Evolutionary conservation across 2,888 invertebrate genomes (phyloP), one percentile per base, ranked within the genome.

Genomic region (Nemotelus pantherinus): DNA sequence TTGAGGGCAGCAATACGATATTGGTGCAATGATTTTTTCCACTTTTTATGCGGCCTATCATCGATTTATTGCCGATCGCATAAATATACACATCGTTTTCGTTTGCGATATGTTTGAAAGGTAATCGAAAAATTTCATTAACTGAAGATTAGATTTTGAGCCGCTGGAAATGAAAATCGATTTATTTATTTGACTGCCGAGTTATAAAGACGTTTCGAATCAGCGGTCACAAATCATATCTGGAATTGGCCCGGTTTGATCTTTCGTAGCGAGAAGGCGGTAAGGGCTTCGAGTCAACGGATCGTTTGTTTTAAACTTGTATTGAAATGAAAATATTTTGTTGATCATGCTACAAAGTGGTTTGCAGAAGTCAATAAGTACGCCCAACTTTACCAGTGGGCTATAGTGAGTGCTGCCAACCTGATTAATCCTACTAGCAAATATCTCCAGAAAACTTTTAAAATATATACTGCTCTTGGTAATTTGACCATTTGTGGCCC

Each of bases 111-210:
- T 48, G 48, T 74, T 63, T 55, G 72, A 78, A 78, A 77, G 55
- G 64, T 77, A 79, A 79, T 79, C 78, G 78, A 79, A 79, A 78
- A 79, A 78, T 79, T 78, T 79, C 79, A 79, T 79, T 79, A 78
- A 78, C 77, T 53, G 71, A 70, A 78, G 79, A 79, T 79, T 79
- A 79, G 79, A 77, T 79, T 79, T 79, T 53, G 79, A 72, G 76
- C 78, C 74, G 74, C 75, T 78, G 79, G 78, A 79, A 70, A 79
- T 77, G 78, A 78, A 79, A 77, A 79, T 79, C 79, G 79, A 79
- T 79, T 79, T 78, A 79, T 77, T 75, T 78, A 78, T 78, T 78
- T 75, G 68, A 43, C 63, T 72, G 50, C 74, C 72, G 77, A 79
- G 78, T 79, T 79, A 79, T 79, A 70, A 79, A 79, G 79, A 79